Evolutionary conservation across 2,113 vertebrate species (phyloP), one percentile per base, ranked within the genome.

Genomic region (Nettapus auritus): DNA sequence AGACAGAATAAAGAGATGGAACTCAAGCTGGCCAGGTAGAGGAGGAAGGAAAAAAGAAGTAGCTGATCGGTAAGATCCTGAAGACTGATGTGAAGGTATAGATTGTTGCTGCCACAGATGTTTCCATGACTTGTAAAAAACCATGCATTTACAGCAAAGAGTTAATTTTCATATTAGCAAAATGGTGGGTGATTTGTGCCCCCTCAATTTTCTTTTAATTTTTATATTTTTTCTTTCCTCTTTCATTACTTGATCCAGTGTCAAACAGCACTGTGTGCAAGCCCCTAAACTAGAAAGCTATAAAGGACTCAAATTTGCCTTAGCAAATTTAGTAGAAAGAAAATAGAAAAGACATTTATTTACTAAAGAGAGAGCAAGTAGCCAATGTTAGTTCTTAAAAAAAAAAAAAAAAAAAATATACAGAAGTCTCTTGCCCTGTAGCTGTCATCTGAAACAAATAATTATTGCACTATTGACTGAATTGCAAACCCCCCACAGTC

Each of bases 391-490:
- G 9, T 38, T 18, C 52, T 75, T 70, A 1, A 9, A 56, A 53
- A 80, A 33, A 62, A 64, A 76, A 21, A 44, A 15, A 70, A 6
- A 19, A 70, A 6, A 20, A 44, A 59, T 48, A 64, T 42, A 55
- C 0, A 0, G 50, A 78, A 68, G 57, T 82, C 42, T 93, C 69
- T 83, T 67, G 19, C 69, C 88, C n/a, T 84, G 77, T 78, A 88
- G 87, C 75, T 78, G 73, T 52, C 42, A 88, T 55, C 59, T 53
- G 46, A 90, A 90, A 91, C 63, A 80, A 87, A 56, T 48, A 29
- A 83, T 88, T 83, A 90, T 29, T 57, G 52, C 82, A 56, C 88
- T 96, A 94, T 59, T 78, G 88, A 81, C 73, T 81, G 60, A 88
- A 82, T 7, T 88, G 52, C 48, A 94, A 75, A 52, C 48, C 20